Base-by-base conservation (phyloP, 2,113 vertebrate genomes). In the Syngnathus typhle region DNA sequence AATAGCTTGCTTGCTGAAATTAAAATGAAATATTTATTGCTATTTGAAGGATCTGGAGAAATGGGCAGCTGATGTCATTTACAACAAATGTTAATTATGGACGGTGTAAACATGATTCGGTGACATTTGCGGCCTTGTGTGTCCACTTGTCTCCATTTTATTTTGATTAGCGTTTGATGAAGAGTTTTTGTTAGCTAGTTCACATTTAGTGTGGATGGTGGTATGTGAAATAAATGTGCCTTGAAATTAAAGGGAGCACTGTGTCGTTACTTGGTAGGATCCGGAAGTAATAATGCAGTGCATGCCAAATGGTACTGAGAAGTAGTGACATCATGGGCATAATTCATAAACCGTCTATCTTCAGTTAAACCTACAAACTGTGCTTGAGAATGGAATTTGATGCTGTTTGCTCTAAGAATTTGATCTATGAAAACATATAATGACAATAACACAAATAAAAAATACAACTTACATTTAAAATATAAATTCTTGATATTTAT, bases 221-320 rank as follows among this genome's bases (percentile, higher is more conserved):
- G 76, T 81, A 81, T 71, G 78, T 81, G 70, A 69, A 78, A 71
- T 79, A 75, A 88, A 88, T 86, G 79, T 84, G 85, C 79, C 54
- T 79, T 79, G 64, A 55, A 82, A 82, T 41, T 58, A 47, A 51
- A 13, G 16, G 64, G 39, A 16, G 18, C 9, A 16, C 43, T 6
- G 12, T 68, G 43, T 67, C 12, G 49, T 69, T 19, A 41, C 56
- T 63, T 73, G 3, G 2, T 5, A 9, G 18, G 2, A 19, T 11
- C n/a, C 47, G 19, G 44, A 15, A 15, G 15, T 6, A 27, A 23
- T 55, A 46, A 15, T 15, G 43, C 27, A 3, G 2, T 32, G 27
- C 44, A 46, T 46, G 44, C 10, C 12, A 54, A 27, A 1, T 11
- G 41, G 10, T 27, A 23, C 19, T 19, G 47, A 6, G n/a, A 64